A percentile compares a stretch with the other conserved stretches of the same genome.
Evolutionary conservation across 2,888 invertebrate species (phyloP).

Genomic region (Trissolcus japonicus): DNA sequence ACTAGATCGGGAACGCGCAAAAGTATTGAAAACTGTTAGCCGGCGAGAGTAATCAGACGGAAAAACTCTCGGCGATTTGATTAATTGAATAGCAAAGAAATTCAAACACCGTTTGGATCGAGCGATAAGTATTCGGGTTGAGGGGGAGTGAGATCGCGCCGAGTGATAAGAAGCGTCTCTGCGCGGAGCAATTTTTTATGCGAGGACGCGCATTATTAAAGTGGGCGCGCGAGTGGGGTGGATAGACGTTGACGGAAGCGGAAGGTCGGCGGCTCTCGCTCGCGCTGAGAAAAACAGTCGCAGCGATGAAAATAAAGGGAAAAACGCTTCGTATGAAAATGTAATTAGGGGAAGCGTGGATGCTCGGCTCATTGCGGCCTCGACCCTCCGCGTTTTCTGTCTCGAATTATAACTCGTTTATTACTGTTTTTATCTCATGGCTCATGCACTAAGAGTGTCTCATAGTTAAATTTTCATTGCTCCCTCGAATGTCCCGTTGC

Average conservation of each 20-base stretch:
- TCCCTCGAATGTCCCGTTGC: conserved; percentile 32
- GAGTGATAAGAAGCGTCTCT: conserved; percentile 42
- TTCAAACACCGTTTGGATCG: conserved; percentile 21
- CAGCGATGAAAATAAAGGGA: conserved; percentile 66
- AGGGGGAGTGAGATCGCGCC: background rate
- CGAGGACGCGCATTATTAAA: conserved; percentile 55
- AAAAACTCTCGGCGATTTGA: background rate
- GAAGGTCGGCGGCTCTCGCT: conserved; percentile 54
- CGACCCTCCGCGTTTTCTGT: conserved; percentile 61
- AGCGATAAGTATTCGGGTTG: background rate
- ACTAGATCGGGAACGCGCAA: background rate
- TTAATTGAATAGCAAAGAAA: conserved; percentile 12
- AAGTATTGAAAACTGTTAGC: background rate
- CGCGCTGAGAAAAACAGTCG: conserved; percentile 64
- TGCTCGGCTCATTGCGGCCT: conserved; percentile 69
- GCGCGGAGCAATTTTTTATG: conserved; percentile 44
- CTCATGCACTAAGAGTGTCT: conserved; percentile 49
- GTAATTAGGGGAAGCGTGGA: conserved; percentile 70
- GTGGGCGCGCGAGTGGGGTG: conserved; percentile 49
- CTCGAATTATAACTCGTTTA: conserved; percentile 65
- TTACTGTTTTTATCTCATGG: conserved; percentile 59
- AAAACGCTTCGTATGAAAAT: conserved; percentile 71
- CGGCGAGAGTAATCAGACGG: background rate
- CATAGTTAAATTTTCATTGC: conserved; percentile 45
- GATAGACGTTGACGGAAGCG: conserved; percentile 58